A percentile compares a stretch with the other conserved stretches of the same genome.
phyloP scores from a whole-genome alignment of 2,113 vertebrate genomes.

The cat (Felis catus) region DNA sequence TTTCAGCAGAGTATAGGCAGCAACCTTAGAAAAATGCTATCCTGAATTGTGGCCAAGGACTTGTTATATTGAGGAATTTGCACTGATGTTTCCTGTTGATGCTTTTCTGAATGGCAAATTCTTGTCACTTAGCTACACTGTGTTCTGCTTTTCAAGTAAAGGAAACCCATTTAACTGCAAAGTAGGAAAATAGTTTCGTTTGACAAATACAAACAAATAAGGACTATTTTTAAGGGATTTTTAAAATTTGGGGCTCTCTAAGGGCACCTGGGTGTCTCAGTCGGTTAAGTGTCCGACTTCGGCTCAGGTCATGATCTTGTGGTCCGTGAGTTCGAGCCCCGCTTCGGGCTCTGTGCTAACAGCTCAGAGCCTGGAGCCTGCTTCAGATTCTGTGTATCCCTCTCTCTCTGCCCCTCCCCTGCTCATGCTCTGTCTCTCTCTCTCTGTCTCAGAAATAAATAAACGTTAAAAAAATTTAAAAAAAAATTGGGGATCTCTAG shows the following conservation, averaged over 20 bases:
- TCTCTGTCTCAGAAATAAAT: no score
- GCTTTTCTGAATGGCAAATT: constrained; percentile 80
- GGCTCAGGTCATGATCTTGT: no score
- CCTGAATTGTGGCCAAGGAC: constrained; percentile 81
- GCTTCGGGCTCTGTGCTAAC: no score
- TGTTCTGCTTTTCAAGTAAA: constrained; percentile 79
- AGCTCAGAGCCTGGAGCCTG: no score
- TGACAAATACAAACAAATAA: constrained; percentile 58
- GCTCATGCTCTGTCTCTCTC: no score
- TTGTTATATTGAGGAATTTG: constrained; percentile 82
- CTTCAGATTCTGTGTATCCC: no score
- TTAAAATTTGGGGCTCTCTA: not conserved
- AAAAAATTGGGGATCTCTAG: not conserved
- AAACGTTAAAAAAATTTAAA: no score
- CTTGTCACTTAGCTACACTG: constrained; percentile 81
- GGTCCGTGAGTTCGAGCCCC: no score
- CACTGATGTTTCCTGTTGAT: constrained; percentile 84
- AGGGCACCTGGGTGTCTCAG: no score
- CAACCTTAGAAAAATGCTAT: constrained; percentile 72
- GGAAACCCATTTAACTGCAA: constrained; percentile 69
- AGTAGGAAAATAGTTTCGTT: constrained; percentile 74
- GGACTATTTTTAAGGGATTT: not conserved
- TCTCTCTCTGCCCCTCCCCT: no score
- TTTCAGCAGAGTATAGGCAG: constrained; percentile 66
- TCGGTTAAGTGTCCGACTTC: no score